Evolutionary conservation across 1,140 invertebrate genomes (phyloP).

Genomic region (Drosophila obscura): DNA sequence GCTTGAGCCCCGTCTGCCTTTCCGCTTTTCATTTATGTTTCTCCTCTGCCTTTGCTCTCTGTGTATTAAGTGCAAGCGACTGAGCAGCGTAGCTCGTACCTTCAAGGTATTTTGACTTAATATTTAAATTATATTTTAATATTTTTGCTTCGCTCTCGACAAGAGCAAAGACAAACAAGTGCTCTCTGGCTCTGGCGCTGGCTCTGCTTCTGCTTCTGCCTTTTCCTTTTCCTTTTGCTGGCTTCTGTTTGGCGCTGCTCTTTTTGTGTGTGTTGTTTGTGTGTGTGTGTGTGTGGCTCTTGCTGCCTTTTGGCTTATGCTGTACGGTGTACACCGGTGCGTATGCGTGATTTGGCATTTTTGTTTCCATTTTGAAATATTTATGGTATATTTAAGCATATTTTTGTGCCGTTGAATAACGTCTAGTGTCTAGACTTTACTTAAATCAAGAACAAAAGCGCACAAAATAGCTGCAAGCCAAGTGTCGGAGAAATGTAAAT

Average conservation of each 20-base stretch:
- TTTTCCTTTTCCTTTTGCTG: too few relatives aligned
- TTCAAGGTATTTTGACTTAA: conserved; percentile 34
- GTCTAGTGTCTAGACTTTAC: conserved; percentile 36
- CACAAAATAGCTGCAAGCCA: conserved; percentile 20
- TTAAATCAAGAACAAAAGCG: conserved; percentile 5
- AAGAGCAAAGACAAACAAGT: conserved; percentile 21
- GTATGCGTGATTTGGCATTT: conserved; percentile 44
- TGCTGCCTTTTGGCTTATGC: conserved; percentile 1
- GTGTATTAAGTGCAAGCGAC: conserved; percentile 27
- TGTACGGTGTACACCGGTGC: conserved; percentile 10
- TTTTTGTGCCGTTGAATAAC: conserved; percentile 5
- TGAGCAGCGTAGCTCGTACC: conserved; percentile 13
- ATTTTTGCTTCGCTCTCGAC: conserved; percentile 7
- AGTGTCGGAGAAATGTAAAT: conserved; percentile 42
- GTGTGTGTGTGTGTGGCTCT: too few relatives aligned
- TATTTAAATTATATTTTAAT: conserved; percentile 46
- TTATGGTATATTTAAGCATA: conserved; percentile 41
- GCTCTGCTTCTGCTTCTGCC: too few relatives aligned
- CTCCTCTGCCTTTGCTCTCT: background rate
- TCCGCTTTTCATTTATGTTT: conserved; percentile 1
- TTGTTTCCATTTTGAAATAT: conserved; percentile 35
- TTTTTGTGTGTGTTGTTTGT: too few relatives aligned
- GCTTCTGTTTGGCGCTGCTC: too few relatives aligned
- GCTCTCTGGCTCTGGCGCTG: background rate
- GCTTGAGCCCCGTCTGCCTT: too few relatives aligned